These are phyloP conservation scores for Mesorhabditis spiculigera DNA, from an alignment of 2,888 invertebrate species.

Conservation along the genomic window DNA sequence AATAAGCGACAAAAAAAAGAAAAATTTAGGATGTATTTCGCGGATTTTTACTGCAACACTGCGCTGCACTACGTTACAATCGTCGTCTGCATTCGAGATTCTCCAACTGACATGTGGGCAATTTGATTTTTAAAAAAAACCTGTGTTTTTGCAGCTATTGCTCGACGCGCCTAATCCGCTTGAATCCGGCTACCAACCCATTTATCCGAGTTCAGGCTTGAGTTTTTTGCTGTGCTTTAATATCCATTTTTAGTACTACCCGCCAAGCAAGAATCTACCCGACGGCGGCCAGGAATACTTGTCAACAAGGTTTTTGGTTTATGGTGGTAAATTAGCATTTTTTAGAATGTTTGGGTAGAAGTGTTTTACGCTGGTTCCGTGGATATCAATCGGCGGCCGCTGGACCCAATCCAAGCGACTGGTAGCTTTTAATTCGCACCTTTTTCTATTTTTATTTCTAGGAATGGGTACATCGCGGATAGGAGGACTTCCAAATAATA, in stretches of 20 bases:
- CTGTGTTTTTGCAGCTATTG: slow-evolving; percentile 31
- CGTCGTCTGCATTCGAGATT: slow-evolving; percentile 41
- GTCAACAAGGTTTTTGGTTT: background rate
- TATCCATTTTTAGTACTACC: background rate
- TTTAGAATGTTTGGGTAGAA: slow-evolving; percentile 49
- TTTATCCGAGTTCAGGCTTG: slow-evolving; percentile 33
- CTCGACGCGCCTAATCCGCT: slow-evolving; percentile 23
- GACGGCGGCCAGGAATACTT: background rate
- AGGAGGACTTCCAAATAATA: slow-evolving; percentile 54
- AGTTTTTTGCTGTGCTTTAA: background rate
- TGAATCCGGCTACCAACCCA: slow-evolving; percentile 42
- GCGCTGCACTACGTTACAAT: slow-evolving; percentile 57
- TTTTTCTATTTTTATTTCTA: slow-evolving; percentile 9
- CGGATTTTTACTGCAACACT: slow-evolving; percentile 60
- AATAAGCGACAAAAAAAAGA: background rate
- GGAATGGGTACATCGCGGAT: slow-evolving; percentile 43
- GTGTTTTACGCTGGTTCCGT: slow-evolving; percentile 53
- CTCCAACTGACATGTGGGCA: slow-evolving; percentile 37
- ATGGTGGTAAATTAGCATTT: background rate
- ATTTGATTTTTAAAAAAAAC: background rate
- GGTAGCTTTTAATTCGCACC: slow-evolving; percentile 16
- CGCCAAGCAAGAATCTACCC: slow-evolving; percentile 4
- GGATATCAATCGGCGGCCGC: slow-evolving; percentile 35
- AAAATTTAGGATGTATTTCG: slow-evolving; percentile 46
- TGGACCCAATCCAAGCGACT: slow-evolving; percentile 32